These are phyloP conservation scores for Rachycentron canadum DNA, from an alignment of 2,797 vertebrate genomes.

Conservation along the genomic window DNA sequence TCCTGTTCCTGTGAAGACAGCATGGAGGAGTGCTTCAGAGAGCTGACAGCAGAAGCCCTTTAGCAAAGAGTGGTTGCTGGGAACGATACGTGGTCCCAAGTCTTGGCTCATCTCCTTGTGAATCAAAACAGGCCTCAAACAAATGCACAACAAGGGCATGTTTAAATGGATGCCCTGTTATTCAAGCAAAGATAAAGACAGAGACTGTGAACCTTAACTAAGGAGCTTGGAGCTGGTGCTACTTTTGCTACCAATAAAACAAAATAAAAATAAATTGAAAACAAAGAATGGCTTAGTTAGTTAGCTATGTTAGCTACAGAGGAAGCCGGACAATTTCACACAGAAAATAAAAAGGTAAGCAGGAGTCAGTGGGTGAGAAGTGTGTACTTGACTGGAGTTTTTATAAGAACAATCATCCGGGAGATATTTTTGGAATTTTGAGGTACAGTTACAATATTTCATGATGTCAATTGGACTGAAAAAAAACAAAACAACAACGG, in stretches of 20 bases:
- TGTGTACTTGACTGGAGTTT: not conserved
- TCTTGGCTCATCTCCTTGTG: too few species aligned
- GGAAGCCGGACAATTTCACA: not conserved
- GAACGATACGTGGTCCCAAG: too few species aligned
- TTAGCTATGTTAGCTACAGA: not conserved
- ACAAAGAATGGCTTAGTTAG: too few species aligned
- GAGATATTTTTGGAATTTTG: not conserved
- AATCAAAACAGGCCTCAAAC: too few species aligned
- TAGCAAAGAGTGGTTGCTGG: too few species aligned
- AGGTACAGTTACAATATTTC: not conserved
- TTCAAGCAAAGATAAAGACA: not conserved
- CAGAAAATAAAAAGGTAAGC: not conserved
- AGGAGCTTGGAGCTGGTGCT: not conserved
- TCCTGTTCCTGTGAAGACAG: too few species aligned
- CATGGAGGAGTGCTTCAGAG: too few species aligned
- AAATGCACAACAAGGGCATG: too few species aligned
- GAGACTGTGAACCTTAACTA: not conserved
- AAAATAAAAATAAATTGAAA: not conserved
- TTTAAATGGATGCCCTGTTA: not conserved
- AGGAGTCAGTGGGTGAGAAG: not conserved
- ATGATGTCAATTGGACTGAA: not conserved
- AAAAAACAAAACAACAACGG: too few species aligned
- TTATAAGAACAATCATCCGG: not conserved
- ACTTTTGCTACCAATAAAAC: not conserved
- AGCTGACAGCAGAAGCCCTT: too few species aligned